Percentiles rank a stretch among this genome's conserved stretches.
Evolutionary conservation across 2,888 invertebrate genomes (phyloP).

Genomic region (Apotomis turbidana): DNA sequence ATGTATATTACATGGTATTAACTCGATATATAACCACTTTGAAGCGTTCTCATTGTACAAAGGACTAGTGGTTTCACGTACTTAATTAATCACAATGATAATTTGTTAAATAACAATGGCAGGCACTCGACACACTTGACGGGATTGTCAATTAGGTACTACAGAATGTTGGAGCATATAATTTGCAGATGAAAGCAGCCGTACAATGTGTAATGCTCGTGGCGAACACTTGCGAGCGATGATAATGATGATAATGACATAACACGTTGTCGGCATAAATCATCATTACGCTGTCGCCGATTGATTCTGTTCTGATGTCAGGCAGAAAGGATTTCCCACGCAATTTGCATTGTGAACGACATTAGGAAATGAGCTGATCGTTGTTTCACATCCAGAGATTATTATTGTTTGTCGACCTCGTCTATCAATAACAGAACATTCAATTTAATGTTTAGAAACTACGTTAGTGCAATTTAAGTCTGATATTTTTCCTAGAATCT

Average conservation of each 20-base stretch:
- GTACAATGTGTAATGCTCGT: constrained; percentile 20
- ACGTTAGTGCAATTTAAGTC: not conserved
- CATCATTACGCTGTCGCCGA: constrained; percentile 39
- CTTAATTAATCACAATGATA: constrained; percentile 31
- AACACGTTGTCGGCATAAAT: constrained; percentile 35
- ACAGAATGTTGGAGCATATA: constrained; percentile 33
- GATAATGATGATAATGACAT: constrained; percentile 32
- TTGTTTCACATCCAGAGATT: constrained; percentile 2
- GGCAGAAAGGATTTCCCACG: constrained; percentile 36
- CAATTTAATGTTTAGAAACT: no score
- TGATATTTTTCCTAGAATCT: constrained; percentile 2
- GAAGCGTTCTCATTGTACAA: constrained; percentile 27
- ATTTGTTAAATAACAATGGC: constrained; percentile 37
- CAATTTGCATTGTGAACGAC: constrained; percentile 31
- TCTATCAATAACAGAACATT: no score
- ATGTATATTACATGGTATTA: constrained; percentile 25
- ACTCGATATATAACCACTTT: constrained; percentile 15
- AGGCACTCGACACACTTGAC: constrained; percentile 33
- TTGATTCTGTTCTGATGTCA: constrained; percentile 37
- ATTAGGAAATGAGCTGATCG: constrained; percentile 16
- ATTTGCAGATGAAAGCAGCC: constrained; percentile 38
- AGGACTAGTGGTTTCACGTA: constrained; percentile 37
- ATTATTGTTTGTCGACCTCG: no score
- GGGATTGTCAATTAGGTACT: constrained; percentile 35
- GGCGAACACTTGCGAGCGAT: constrained; percentile 17